Base-by-base conservation (phyloP, 2,113 vertebrate genomes). In the Nothocercus julius region DNA sequence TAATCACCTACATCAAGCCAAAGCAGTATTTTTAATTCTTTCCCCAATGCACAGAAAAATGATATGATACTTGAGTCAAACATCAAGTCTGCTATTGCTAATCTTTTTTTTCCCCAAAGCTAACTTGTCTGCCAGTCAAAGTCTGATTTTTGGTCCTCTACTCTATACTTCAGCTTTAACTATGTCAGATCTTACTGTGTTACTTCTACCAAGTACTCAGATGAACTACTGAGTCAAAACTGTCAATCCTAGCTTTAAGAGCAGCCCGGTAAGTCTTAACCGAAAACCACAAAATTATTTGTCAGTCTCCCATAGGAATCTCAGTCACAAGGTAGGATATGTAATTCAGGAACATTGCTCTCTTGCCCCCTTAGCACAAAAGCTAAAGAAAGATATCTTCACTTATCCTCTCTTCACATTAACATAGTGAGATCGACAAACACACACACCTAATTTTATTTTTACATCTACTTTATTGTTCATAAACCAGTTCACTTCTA, bases 221-320 rank as follows among this genome's bases (percentile, higher is more conserved):
- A 49, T 21, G 56, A 89, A 34, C 38, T 62, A 5, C 20, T 58
- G 53, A 51, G 19, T 72, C 38, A 44, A 24, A 81, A 32, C 5
- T 51, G 4, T 32, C 28, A 63, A 24, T 22, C 32, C 3, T 42
- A 67, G 53, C 34, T 66, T 20, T 36, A 85, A 30, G 13, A 42
- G 13, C 27, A 77, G 32, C 4, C 54, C 24, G 75, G 42, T 38
- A 75, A 75, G 70, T 78, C 38, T 84, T 82, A 78, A 84, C 17
- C 19, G 61, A 77, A 93, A 93, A 17, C 4, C 22, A 8, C 47
- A 17, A 63, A 22, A 8, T 70, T 74, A 27, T 20, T 32, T 73
- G 53, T 8, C 10, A 83, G 21, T 44, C 2, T 9, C 22, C 34
- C 38, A 0, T 0, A 62, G 40, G 8, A 83, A 81, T n/a, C 5